Base-by-base conservation (phyloP, 2,113 vertebrate species). In the Osmerus eperlanus region DNA sequence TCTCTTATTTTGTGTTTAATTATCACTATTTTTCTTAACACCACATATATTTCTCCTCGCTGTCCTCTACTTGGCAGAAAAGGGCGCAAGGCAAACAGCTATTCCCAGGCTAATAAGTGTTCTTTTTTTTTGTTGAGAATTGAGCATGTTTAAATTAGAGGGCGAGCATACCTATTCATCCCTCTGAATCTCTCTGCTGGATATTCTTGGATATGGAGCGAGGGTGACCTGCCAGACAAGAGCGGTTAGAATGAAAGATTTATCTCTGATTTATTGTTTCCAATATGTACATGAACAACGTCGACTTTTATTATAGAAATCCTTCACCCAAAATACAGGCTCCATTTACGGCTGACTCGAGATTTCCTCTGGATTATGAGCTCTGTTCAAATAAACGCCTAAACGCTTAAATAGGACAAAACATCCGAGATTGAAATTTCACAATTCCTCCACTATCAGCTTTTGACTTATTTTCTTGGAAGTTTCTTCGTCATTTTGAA, bases 21-120 rank as follows among this genome's bases (percentile, higher is more conserved):
- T 89, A 82, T 85, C 84, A 71, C 79, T 77, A 86, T 89, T 89
- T 90, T 89, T 84, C 78, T 83, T 86, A 84, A 85, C 85, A 84
- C 85, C 84, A 85, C 81, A 87, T 89, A 66, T 68, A 87, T 87
- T 88, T 91, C 68, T 83, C 74, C 67, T 80, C 84, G 70, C 78
- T 84, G 19, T 84, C 78, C 67, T 78, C 59, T 29, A 72, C 86
- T 87, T 90, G 85, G 82, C 85, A 88, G 80, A 62, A 78, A 67
- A 72, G 47, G 66, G 67, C 70, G 82, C 76, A 85, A 82, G 80
- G 68, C 83, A 88, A 83, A 88, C 78, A 79, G 75, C 76, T 79
- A 66, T 86, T 84, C 77, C 25, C 71, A 68, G 74, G 76, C 83
- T 88, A 84, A 85, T 83, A 79, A 77, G 78, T 76, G 76, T 67